Conservation (phyloP, 1,140 invertebrate genomes). For the Delia radicum region DNA sequence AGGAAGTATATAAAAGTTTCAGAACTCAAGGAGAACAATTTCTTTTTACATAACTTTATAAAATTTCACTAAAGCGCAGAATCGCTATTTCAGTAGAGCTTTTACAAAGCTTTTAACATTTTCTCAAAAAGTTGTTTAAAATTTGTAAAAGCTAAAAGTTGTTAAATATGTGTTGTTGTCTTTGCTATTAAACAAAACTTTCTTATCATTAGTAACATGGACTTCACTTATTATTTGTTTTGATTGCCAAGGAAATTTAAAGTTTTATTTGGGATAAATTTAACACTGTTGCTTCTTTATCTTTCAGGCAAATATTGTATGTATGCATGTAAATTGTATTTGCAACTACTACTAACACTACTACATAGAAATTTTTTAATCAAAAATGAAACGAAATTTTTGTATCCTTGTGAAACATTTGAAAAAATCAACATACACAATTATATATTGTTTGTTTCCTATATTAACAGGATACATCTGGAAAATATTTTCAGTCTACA, state of each 20-base stretch:
- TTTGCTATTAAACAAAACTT: too few species aligned
- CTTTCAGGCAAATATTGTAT: not conserved
- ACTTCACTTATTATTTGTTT: too few species aligned
- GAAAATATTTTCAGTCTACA: slow-evolving; percentile 20
- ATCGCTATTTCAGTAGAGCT: too few species aligned
- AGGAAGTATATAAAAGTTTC: not conserved
- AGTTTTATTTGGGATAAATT: slow-evolving; percentile 3
- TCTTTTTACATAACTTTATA: too few species aligned
- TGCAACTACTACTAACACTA: not conserved
- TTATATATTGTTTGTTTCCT: slow-evolving; percentile 7
- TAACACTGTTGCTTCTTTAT: slow-evolving; percentile 17
- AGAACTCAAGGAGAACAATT: too few species aligned
- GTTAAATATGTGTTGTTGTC: too few species aligned
- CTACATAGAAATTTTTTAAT: not conserved
- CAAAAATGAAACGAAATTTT: slow-evolving; percentile 10
- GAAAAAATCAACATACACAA: not conserved
- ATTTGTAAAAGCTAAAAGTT: too few species aligned
- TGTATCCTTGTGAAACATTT: slow-evolving; percentile 19
- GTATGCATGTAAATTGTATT: too few species aligned
- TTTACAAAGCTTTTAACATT: too few species aligned
- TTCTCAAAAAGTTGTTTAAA: too few species aligned
- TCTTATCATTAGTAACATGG: too few species aligned
- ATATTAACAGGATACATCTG: slow-evolving; percentile 24
- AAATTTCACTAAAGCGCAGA: too few species aligned
- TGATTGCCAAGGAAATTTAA: not conserved